A percentile compares a stretch with the other conserved stretches of the same genome.
Evolutionary conservation across 2,113 vertebrate genomes (phyloP).

Genomic region (Platycercus adscitus): DNA sequence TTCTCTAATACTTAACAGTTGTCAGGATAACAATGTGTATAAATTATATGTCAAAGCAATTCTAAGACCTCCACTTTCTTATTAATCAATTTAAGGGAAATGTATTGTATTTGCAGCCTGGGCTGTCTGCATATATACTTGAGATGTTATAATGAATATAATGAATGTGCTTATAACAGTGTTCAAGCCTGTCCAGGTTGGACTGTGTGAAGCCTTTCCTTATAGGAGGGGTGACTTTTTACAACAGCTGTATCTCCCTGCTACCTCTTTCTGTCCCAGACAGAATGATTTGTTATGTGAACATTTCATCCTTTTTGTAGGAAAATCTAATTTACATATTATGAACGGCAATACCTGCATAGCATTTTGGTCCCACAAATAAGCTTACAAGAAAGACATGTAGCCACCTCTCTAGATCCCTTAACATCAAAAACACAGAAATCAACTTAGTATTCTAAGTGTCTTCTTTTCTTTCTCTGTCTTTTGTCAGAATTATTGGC

Average conservation of each 20-base stretch:
- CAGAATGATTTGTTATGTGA: background rate
- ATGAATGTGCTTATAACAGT: background rate
- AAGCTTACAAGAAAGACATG: background rate
- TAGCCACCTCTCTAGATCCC: background rate
- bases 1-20: background rate
- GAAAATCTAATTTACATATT: background rate
- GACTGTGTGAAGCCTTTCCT: background rate
- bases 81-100: slow-evolving; percentile 3
- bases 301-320: background rate
- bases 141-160: background rate
- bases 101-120: background rate
- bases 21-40: background rate
- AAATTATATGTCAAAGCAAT: background rate
- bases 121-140: background rate
- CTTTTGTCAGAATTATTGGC: background rate
- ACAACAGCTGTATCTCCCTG: background rate
- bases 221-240: background rate
- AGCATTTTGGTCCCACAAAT: background rate
- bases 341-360: background rate
- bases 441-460: background rate
- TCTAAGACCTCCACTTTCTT: background rate
- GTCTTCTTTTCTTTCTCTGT: background rate
- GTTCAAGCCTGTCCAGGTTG: background rate
- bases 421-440: background rate
- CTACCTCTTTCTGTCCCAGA: background rate